phyloP scores from a whole-genome alignment of 2,113 vertebrate species.

The Ptilonorhynchus violaceus region DNA sequence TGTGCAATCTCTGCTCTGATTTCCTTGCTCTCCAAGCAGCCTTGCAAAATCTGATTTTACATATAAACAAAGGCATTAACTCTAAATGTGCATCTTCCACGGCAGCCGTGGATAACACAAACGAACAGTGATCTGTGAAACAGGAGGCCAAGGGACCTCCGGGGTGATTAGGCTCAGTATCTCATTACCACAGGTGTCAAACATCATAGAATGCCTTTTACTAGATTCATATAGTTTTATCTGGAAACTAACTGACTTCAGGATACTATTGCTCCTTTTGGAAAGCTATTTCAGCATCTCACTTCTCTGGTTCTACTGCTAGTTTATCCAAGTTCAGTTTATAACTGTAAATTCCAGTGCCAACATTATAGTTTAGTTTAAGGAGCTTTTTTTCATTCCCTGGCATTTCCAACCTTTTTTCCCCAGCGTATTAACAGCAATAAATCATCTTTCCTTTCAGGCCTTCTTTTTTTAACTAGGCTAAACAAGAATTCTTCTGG shows the following conservation, averaged over 20 bases:
- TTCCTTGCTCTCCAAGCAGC: neutral
- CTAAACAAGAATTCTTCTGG: neutral
- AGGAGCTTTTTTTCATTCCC: neutral
- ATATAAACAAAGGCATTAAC: neutral
- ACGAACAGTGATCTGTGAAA: neutral
- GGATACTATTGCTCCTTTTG: neutral
- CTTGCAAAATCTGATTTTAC: neutral
- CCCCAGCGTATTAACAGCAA: neutral
- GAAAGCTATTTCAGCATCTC: neutral
- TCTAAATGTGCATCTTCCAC: neutral
- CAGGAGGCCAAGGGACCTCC: neutral
- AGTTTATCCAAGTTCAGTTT: neutral
- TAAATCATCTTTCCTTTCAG: neutral
- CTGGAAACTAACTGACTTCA: neutral
- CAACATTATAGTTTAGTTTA: neutral
- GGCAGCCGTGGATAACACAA: neutral
- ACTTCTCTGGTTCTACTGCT: neutral
- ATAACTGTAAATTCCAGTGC: neutral
- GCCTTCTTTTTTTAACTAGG: neutral
- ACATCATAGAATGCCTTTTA: neutral
- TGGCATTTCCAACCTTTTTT: neutral
- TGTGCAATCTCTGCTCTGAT: neutral
- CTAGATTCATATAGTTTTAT: neutral
- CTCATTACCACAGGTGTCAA: neutral
- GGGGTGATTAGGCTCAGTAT: neutral